phyloP scores from a whole-genome alignment of 1,140 invertebrate genomes.

The Notospermus geniculatus region DNA sequence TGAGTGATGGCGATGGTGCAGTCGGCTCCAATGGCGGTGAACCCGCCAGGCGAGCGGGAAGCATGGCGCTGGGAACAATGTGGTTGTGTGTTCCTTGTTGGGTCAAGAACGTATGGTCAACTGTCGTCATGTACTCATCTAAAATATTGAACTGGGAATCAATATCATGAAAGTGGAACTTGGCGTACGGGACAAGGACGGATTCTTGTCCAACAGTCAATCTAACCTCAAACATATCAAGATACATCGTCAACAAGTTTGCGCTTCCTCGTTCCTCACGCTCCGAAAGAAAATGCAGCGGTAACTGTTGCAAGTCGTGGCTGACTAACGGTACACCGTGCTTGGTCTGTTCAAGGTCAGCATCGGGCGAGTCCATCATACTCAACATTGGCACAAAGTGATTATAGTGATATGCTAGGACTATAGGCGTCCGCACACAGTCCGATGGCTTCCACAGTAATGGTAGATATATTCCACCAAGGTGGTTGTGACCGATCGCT shows the following conservation, averaged over 20 bases:
- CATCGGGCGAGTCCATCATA: constrained; percentile 19
- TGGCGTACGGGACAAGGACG: constrained; percentile 26
- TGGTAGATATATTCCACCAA: constrained; percentile 84
- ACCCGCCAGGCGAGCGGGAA: too few relatives aligned
- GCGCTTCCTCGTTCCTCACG: constrained; percentile 34
- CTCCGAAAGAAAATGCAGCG: constrained; percentile 33
- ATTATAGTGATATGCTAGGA: constrained; percentile 80
- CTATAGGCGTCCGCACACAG: constrained; percentile 60
- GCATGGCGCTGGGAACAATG: too few relatives aligned
- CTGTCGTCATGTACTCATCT: constrained; percentile 25
- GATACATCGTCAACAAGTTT: constrained; percentile 36
- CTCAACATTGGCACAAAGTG: constrained; percentile 76
- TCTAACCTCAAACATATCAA: constrained; percentile 35
- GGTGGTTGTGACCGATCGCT: constrained; percentile 78
- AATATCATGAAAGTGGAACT: constrained; percentile 22
- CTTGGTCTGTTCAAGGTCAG: constrained; percentile 5
- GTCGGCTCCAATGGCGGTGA: too few relatives aligned
- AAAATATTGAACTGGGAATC: constrained; percentile 32
- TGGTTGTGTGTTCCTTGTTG: constrained; percentile 2
- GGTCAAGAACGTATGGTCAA: constrained; percentile 19
- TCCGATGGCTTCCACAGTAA: constrained; percentile 67
- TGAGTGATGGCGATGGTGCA: too few relatives aligned
- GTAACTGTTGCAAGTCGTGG: constrained; percentile 27
- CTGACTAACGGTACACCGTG: constrained; percentile 36
- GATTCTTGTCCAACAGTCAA: constrained; percentile 20